Evolutionary conservation across 2,113 vertebrate species (phyloP).

Genomic region (Sorex fumeus): DNA sequence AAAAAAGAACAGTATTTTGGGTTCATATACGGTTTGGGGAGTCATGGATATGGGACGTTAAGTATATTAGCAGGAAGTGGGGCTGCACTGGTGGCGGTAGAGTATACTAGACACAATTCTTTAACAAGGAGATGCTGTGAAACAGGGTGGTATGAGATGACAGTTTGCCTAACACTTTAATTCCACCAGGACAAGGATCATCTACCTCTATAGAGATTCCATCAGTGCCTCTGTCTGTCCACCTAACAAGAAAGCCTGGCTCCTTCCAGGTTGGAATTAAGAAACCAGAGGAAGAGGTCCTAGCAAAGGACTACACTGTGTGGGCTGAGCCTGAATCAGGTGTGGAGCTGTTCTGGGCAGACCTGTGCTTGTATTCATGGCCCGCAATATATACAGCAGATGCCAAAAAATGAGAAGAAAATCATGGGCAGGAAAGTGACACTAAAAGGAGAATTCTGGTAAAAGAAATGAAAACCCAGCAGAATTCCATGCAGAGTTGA

Average conservation of each 20-base stretch:
- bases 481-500: conserved; percentile 56
- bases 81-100: conserved; percentile 2
- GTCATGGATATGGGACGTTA: conserved; percentile 15
- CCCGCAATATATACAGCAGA: conserved; percentile 70
- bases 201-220: conserved; percentile 14
- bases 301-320: background rate
- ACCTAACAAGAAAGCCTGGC: background rate
- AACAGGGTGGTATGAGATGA: background rate
- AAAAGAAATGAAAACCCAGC: conserved; percentile 27
- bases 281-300: conserved; percentile 2
- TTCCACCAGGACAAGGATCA: conserved; percentile 6
- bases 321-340: conserved; percentile 32
- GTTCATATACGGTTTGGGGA: conserved; percentile 49
- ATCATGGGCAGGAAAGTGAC: conserved; percentile 81
- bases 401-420: conserved; percentile 78
- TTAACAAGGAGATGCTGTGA: conserved; percentile 34
- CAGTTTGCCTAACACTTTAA: conserved; percentile 21
- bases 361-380: conserved; percentile 63
- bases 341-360: conserved; percentile 29
- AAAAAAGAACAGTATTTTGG: conserved; percentile 55
- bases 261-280: conserved; percentile 32
- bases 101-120: conserved; percentile 40
- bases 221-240: background rate
- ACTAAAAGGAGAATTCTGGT: conserved; percentile 72
- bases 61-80: conserved; percentile 5